Percentiles rank a stretch among this genome's conserved stretches.
Conservation (phyloP, 1,140 invertebrate genomes). For the Drosophila erecta region DNA sequence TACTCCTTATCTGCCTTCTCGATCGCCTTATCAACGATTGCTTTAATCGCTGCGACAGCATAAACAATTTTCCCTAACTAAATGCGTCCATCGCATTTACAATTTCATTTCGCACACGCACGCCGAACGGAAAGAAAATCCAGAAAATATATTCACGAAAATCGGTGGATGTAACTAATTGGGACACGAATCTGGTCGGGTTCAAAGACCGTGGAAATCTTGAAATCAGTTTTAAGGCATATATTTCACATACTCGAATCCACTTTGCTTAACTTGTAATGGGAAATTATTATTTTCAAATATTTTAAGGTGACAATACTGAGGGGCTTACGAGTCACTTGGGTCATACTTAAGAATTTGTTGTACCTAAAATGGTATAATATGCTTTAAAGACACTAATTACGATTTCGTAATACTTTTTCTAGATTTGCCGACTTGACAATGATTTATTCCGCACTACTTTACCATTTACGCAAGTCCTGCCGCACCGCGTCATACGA, state of each 20-base stretch:
- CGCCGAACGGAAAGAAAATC: constrained; percentile 25
- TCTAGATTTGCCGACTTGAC: background rate
- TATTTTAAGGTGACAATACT: too few species aligned
- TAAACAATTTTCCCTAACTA: constrained; percentile 59
- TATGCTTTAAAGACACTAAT: background rate
- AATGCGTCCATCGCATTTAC: constrained; percentile 49
- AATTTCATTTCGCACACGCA: constrained; percentile 52
- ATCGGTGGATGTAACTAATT: constrained; percentile 37
- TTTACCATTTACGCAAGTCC: constrained; percentile 24
- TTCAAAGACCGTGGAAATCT: constrained; percentile 26
- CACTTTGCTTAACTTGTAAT: too few species aligned
- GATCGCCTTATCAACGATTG: constrained; percentile 66
- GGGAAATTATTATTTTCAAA: too few species aligned
- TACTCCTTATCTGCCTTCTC: constrained; percentile 29
- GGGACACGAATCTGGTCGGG: constrained; percentile 7
- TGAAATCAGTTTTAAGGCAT: background rate
- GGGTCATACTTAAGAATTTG: too few species aligned
- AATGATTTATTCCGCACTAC: constrained; percentile 16
- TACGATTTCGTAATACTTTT: background rate
- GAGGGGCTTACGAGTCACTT: too few species aligned
- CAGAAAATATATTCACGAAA: constrained; percentile 43
- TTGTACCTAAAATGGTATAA: too few species aligned
- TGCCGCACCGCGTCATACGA: constrained; percentile 1
- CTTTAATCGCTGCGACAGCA: constrained; percentile 62
- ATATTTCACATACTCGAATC: background rate